Percentiles rank a stretch among this genome's conserved stretches.
Conservation (phyloP, 2,113 vertebrate species). For the Oryctolagus cuniculus region DNA sequence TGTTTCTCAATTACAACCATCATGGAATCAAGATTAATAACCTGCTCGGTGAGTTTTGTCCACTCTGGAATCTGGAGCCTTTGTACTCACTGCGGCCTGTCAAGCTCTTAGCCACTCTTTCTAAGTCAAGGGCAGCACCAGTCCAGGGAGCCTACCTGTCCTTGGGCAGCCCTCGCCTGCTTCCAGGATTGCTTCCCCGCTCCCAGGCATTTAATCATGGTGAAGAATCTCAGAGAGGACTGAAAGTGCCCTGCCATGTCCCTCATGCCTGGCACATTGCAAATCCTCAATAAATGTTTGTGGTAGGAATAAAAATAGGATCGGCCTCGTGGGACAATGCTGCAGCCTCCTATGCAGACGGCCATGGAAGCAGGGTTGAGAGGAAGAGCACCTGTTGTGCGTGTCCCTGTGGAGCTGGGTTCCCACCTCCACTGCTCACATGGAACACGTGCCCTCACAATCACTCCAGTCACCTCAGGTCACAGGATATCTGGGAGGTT, state of each 20-base stretch:
- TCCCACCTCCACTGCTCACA: background rate
- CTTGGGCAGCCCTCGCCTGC: background rate
- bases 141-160: background rate
- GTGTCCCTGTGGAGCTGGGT: background rate
- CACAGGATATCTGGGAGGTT: background rate
- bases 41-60: conserved; percentile 82
- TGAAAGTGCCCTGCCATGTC: conserved; percentile 15
- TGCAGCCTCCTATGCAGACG: background rate
- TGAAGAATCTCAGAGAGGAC: background rate
- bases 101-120: background rate
- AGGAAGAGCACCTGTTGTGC: background rate
- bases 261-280: conserved; percentile 28
- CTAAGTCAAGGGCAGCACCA: conserved; percentile 47
- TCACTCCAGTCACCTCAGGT: background rate
- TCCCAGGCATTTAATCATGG: background rate
- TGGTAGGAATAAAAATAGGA: background rate
- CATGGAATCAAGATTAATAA: conserved; percentile 83
- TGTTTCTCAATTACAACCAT: conserved; percentile 79
- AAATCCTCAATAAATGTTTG: conserved; percentile 42
- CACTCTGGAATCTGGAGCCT: conserved; percentile 72
- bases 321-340: background rate
- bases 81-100: conserved; percentile 44
- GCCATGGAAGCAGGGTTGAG: background rate
- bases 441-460: background rate
- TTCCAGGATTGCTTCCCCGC: conserved; percentile 14